Percentiles rank a stretch among this genome's conserved stretches.
Conservation (phyloP, 2,797 vertebrate species). For the Rhinophrynus dorsalis region DNA sequence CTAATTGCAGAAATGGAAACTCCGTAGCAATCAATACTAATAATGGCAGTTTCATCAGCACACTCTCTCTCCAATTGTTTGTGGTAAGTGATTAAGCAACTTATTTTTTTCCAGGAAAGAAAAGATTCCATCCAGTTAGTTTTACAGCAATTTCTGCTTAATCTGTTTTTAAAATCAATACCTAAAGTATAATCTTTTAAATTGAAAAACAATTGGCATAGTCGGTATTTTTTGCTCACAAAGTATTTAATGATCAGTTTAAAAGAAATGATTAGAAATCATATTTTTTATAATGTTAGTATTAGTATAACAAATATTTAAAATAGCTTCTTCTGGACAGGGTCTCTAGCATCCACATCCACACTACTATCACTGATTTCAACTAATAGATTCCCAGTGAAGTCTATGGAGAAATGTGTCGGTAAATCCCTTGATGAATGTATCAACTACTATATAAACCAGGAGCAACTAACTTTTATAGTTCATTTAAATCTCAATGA, state of each 20-base stretch:
- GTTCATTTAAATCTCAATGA: too few species aligned
- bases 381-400: too few species aligned
- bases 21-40: conserved; percentile 70
- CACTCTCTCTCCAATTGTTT: conserved; percentile 67
- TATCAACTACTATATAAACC: too few species aligned
- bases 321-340: too few species aligned
- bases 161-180: background rate
- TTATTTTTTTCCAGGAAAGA: background rate
- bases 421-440: too few species aligned
- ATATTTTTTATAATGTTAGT: background rate
- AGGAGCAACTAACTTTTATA: too few species aligned
- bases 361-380: too few species aligned
- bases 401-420: too few species aligned
- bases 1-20: conserved; percentile 60
- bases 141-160: background rate
- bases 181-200: background rate
- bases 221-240: too few species aligned
- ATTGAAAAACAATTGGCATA: background rate
- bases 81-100: conserved; percentile 54
- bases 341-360: too few species aligned
- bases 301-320: too few species aligned
- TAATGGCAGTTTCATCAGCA: conserved; percentile 79
- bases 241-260: background rate
- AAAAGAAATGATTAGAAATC: background rate
- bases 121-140: background rate